phyloP scores from a whole-genome alignment of 2,797 vertebrate species.

The Neopelma chrysocephalum region DNA sequence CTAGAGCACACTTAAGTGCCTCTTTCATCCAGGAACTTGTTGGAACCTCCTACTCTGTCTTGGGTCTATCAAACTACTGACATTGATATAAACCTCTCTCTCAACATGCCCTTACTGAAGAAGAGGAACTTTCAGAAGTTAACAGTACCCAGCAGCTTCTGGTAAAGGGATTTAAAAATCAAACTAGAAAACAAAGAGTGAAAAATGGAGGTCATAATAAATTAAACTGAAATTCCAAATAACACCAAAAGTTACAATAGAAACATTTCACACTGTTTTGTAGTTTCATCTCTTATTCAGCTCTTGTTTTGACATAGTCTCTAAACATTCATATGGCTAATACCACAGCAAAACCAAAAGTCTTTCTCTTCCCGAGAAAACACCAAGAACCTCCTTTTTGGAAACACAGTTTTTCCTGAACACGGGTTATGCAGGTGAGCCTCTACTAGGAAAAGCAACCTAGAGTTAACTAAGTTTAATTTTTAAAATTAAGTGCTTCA shows the following conservation, averaged over 20 bases:
- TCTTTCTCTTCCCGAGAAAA: background rate
- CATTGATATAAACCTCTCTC: background rate
- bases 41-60: background rate
- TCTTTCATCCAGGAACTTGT: background rate
- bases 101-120: background rate
- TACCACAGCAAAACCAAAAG: background rate
- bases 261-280: background rate
- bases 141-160: background rate
- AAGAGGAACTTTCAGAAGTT: background rate
- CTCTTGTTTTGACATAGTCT: background rate
- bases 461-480: background rate
- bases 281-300: background rate
- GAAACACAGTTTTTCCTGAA: background rate
- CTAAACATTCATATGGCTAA: background rate
- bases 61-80: background rate
- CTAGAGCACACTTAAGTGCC: background rate
- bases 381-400: background rate
- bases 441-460: background rate
- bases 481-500: background rate
- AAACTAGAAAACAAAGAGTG: background rate
- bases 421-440: background rate
- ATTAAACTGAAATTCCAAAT: background rate
- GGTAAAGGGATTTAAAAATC: background rate
- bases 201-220: background rate
- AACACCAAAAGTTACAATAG: background rate